Evolutionary conservation across 2,797 vertebrate species (phyloP), one percentile per base, ranked within the genome.

Genomic region (Melanogrammus aeglefinus): DNA sequence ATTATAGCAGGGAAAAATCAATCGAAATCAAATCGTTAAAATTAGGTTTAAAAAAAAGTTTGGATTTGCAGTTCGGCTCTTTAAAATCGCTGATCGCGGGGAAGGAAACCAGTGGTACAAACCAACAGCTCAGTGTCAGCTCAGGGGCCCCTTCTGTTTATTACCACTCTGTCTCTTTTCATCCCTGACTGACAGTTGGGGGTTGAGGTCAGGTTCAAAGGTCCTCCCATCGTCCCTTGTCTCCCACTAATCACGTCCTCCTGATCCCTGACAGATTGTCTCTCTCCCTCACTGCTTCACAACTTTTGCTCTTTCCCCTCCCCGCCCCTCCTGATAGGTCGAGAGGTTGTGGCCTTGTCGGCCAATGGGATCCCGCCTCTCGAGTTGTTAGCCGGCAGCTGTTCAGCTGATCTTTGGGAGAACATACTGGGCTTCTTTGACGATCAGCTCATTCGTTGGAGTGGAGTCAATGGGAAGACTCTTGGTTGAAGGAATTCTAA

Each of bases 101-200:
- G 16, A 72, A 10, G 31, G 31, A 16, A 72, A 6, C 29, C 10
- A 14, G 27, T 71, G 9, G 27, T 70, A 18, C 31, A 74, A 72
- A 33, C 18, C 63, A 31, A 27, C n/a, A 10, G n/a, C n/a, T 12
- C 51, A n/a, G 51, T n/a, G 16, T 21, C 51, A 57, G 6, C 51
- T 57, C 70, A 0, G 4, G 63, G 78, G 78, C 77, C 82, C 75
- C 27, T 4, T 16, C 77, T 74, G 10, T 75, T 80, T 84, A 76
- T 77, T 18, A 24, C 82, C 78, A 63, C 88, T 82, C 75, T 81
- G 83, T 79, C 75, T 85, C 66, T 14, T 33, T 16, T 33, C 69
- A 44, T 51, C 8, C 38, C 0, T 90, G 87, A 91, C 80, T 27
- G 88, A 89, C 91, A 88, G 82, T 74, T 44, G 75, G 36, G n/a